A percentile compares a stretch with the other conserved stretches of the same genome.
phyloP scores from a whole-genome alignment of 2,113 vertebrate genomes.

The Thermophis baileyi region DNA sequence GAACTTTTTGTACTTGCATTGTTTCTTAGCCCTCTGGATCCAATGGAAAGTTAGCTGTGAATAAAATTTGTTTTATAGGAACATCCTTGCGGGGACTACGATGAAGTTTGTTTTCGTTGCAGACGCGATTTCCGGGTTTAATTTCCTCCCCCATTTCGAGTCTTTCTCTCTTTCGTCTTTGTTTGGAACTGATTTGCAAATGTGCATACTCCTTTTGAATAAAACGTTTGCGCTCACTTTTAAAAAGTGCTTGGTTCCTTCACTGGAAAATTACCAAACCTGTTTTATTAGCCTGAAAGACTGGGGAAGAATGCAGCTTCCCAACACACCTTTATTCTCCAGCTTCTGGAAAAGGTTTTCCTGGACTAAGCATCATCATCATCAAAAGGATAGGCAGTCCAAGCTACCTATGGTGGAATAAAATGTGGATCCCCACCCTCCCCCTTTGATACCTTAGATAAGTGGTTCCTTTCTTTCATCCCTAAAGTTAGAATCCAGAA shows the following conservation, averaged over 20 bases:
- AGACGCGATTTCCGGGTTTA: conserved; percentile 29
- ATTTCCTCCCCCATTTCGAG: neutral
- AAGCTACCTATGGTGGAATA: neutral
- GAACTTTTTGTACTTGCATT: conserved; percentile 36
- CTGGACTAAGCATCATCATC: neutral
- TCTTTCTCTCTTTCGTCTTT: neutral
- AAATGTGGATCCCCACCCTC: neutral
- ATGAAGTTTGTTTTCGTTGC: conserved; percentile 34
- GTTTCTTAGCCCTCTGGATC: conserved; percentile 7
- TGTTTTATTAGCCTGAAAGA: neutral
- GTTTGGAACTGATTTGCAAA: conserved; percentile 14
- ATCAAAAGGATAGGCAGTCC: neutral
- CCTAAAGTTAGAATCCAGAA: neutral
- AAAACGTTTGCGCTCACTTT: neutral
- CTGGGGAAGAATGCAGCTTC: neutral
- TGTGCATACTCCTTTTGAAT: neutral
- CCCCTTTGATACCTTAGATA: neutral
- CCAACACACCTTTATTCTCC: neutral
- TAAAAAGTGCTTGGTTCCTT: conserved; percentile 10
- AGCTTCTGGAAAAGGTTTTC: neutral
- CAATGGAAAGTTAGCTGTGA: conserved; percentile 36
- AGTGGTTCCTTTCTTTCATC: neutral
- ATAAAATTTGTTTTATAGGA: conserved; percentile 15
- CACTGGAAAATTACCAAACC: neutral
- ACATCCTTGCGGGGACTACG: conserved; percentile 28